Evolutionary conservation across 2,113 vertebrate species (phyloP), one percentile per base, ranked within the genome.

Genomic region (Heteronetta atricapilla): DNA sequence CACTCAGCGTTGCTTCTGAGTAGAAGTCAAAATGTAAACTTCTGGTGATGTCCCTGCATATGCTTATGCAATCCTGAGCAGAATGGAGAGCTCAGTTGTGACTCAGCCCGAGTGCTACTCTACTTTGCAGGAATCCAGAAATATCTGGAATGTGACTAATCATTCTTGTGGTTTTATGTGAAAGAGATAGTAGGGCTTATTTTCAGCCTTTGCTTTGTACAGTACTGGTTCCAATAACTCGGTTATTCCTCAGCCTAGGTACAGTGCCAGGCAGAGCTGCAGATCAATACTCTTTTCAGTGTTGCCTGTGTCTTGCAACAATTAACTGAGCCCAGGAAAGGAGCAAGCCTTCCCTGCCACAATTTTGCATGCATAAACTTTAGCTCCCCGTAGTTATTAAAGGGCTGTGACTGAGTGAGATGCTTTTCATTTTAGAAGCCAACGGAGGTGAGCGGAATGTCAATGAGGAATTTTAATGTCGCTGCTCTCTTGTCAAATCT

Each of bases 101-200:
- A 93, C 70, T 94, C 83, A 93, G 86, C 44, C 83, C 36, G n/a
- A 93, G 81, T 69, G 83, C 90, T 92, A 89, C 90, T 85, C 91
- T 75, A 82, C 76, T 44, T 96, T 82, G 60, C 62, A 93, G 59
- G 58, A 94, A 73, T 92, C 80, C 83, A 94, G 93, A 94, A 96
- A 89, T 94, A 93, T 91, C 93, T 93, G 90, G 53, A 92, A 74
- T 89, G 77, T 95, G 90, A 92, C 67, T 90, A 90, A 76, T 87
- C 83, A 70, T 95, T 92, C 74, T 92, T 95, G 78, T 89, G 70
- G 70, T 56, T 96, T 86, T 90, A 73, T 96, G 36, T 70, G 79
- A 67, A 94, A 95, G 69, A 84, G 81, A 50, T 84, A 76, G 62
- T 92, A 79, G 48, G 68, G 25, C 9, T 93, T 94, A 73, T 76